Percentiles rank a stretch among this genome's conserved stretches.
Conservation (phyloP, 2,888 invertebrate genomes). For the Brachynemurus nebulosus region DNA sequence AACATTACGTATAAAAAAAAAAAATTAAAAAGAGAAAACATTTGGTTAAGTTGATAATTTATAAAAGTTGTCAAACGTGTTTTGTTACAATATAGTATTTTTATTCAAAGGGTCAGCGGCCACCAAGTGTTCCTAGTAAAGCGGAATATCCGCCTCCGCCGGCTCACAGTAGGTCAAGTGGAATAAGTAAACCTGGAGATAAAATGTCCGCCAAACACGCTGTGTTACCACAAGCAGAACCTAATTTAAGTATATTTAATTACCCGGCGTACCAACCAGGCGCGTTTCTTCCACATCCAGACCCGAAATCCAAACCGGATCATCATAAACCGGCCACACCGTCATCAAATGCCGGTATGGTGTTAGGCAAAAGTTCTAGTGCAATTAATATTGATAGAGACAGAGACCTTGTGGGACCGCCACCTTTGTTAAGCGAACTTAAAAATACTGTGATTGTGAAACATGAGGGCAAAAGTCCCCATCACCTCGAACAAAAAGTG, state of each 20-base stretch:
- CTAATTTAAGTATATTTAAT: slow-evolving; percentile 51
- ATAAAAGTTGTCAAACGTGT: background rate
- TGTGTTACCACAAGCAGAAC: slow-evolving; percentile 45
- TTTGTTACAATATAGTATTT: slow-evolving; percentile 3
- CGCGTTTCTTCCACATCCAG: slow-evolving; percentile 32
- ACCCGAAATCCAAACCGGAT: slow-evolving; percentile 48
- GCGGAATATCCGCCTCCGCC: slow-evolving; percentile 35
- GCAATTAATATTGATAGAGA: slow-evolving; percentile 22
- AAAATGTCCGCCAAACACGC: slow-evolving; percentile 23
- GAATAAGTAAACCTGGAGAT: slow-evolving; percentile 24
- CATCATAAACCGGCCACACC: slow-evolving; percentile 28
- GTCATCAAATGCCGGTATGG: slow-evolving; percentile 23
- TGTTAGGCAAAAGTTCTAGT: slow-evolving; percentile 29
- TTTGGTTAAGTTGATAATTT: slow-evolving; percentile 7
- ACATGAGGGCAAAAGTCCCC: slow-evolving; percentile 50
- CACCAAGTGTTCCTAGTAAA: slow-evolving; percentile 30
- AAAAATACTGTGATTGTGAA: slow-evolving; percentile 70
- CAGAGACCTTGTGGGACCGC: slow-evolving; percentile 37
- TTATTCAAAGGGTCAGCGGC: slow-evolving; percentile 23
- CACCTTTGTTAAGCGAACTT: slow-evolving; percentile 48
- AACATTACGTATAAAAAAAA: background rate
- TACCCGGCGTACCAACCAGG: slow-evolving; percentile 43
- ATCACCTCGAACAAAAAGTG: slow-evolving; percentile 35
- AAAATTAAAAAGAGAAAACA: slow-evolving; percentile 1
- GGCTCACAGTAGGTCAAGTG: slow-evolving; percentile 26